phyloP scores from a whole-genome alignment of 35 echinoderm and acorn worm species.

The Lytechinus variegatus region DNA sequence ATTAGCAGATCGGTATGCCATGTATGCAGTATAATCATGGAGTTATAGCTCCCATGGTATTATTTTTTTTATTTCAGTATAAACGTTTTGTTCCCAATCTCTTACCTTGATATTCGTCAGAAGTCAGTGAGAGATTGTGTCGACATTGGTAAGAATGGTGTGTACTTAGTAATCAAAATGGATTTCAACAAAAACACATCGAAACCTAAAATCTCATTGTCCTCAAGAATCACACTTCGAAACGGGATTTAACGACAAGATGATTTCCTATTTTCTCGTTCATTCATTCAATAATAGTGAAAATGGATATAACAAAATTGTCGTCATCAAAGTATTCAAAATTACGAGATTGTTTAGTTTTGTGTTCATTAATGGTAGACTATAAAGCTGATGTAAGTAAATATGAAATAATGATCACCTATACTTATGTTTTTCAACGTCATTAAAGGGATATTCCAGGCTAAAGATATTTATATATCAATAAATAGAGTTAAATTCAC shows the following conservation, averaged over 20 bases:
- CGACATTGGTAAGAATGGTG: neutral
- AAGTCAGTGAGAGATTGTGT: neutral
- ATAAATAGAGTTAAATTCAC: too few relatives aligned
- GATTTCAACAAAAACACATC: neutral
- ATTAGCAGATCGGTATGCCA: neutral
- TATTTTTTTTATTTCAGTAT: neutral
- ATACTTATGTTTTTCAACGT: too few relatives aligned
- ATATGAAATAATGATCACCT: too few relatives aligned
- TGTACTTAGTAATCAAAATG: neutral
- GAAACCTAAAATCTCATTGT: neutral
- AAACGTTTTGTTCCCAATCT: neutral
- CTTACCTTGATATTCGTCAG: neutral
- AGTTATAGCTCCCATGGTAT: neutral
- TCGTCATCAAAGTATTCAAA: too few relatives aligned
- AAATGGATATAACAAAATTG: too few relatives aligned
- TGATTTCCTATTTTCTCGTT: too few relatives aligned
- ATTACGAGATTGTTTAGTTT: too few relatives aligned
- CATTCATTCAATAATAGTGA: too few relatives aligned
- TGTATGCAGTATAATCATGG: neutral
- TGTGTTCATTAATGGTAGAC: too few relatives aligned
- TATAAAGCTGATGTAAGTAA: too few relatives aligned
- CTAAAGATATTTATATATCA: too few relatives aligned
- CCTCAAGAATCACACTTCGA: neutral
- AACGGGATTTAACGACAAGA: neutral
- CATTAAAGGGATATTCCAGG: too few relatives aligned